Evolutionary conservation across 2,113 vertebrate genomes (phyloP).

Genomic region (Thomomys bottae): DNA sequence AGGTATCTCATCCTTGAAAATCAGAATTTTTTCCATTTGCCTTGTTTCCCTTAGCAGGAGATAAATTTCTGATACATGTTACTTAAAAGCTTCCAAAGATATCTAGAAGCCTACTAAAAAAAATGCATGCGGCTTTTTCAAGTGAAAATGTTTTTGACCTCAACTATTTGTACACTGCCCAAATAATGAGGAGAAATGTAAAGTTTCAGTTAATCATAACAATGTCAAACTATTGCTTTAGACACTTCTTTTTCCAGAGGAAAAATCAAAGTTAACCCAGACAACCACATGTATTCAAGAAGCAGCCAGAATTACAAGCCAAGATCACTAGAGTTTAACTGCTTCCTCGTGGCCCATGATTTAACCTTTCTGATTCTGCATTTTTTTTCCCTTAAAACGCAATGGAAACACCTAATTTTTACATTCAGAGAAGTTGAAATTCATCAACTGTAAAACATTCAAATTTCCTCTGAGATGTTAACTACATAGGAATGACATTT

Average conservation of each 20-base stretch:
- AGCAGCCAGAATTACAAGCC: slow-evolving; percentile 11
- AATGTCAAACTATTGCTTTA: neutral
- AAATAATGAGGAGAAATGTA: neutral
- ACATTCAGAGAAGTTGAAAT: slow-evolving; percentile 23
- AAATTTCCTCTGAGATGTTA: slow-evolving; percentile 35
- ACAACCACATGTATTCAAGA: neutral
- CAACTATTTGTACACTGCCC: neutral
- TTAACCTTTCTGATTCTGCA: slow-evolving; percentile 24
- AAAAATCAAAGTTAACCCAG: slow-evolving; percentile 52
- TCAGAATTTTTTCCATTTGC: neutral
- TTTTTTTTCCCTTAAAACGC: slow-evolving; percentile 52
- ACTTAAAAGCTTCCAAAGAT: neutral
- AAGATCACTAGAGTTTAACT: slow-evolving; percentile 33
- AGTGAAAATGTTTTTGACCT: neutral
- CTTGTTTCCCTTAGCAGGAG: neutral
- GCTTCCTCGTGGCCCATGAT: neutral
- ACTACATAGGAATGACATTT: neutral
- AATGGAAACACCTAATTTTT: neutral
- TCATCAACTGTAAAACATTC: slow-evolving; percentile 10
- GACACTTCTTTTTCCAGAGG: neutral
- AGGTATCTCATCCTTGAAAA: neutral
- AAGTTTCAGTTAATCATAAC: neutral
- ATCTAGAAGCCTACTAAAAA: neutral
- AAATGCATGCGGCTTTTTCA: neutral
- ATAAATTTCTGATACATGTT: neutral